These are phyloP conservation scores for Xiphias gladius DNA, from an alignment of 2,113 vertebrate genomes.

Conservation along the genomic window DNA sequence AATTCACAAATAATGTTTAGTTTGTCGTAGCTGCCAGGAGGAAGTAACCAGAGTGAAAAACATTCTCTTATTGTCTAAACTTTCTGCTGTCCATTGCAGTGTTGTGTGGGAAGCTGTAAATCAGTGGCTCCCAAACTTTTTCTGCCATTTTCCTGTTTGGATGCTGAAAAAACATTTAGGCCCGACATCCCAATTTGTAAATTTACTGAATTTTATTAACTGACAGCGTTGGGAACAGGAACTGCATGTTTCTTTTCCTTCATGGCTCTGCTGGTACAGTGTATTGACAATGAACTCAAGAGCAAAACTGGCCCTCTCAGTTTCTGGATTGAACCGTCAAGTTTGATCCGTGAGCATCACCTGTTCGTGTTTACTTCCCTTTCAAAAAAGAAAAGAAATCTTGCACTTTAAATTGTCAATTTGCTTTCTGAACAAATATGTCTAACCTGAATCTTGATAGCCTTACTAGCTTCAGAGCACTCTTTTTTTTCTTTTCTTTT, in stretches of 20 bases:
- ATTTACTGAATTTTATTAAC: neutral
- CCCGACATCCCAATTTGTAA: neutral
- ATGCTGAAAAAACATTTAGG: neutral
- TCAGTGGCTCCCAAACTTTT: neutral
- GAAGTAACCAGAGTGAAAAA: neutral
- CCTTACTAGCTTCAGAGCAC: neutral
- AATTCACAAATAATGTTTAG: constrained; percentile 22
- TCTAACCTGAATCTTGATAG: neutral
- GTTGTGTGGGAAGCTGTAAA: neutral
- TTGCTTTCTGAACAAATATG: neutral
- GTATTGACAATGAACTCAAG: neutral
- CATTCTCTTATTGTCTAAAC: neutral
- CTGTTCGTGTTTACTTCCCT: too few species aligned
- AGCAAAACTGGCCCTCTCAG: neutral
- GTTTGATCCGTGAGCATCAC: too few species aligned
- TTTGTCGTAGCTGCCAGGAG: neutral
- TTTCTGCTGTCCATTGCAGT: neutral
- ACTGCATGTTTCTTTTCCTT: neutral
- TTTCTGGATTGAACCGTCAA: neutral
- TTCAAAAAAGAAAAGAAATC: neutral
- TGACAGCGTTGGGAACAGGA: neutral
- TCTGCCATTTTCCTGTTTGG: neutral
- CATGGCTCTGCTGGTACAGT: neutral
- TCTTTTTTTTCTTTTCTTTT: neutral
- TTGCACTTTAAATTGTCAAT: neutral